A percentile compares a stretch with the other conserved stretches of the same genome.
Conservation (phyloP, 2,888 invertebrate genomes). For the Andrena chrysosceles region DNA sequence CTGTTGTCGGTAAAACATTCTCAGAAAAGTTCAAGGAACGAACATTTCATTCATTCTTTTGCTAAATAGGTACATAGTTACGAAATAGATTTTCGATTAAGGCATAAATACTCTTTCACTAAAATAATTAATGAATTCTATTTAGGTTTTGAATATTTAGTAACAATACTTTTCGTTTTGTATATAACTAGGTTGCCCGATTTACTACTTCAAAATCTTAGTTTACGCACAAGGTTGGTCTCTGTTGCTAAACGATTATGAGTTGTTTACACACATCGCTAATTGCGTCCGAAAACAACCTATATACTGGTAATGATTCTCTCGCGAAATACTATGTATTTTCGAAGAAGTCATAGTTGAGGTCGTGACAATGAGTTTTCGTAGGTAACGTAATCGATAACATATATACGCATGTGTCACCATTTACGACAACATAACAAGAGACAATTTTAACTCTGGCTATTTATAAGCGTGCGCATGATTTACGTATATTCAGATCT, state of each 20-base stretch:
- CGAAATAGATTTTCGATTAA: neutral
- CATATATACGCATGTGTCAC: neutral
- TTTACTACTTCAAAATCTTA: slow-evolving; percentile 61
- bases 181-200: slow-evolving; percentile 45
- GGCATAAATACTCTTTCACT: slow-evolving; percentile 9
- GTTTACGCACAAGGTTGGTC: slow-evolving; percentile 65
- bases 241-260: slow-evolving; percentile 15
- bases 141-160: slow-evolving; percentile 34
- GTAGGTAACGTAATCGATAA: slow-evolving; percentile 9
- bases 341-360: neutral
- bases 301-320: neutral
- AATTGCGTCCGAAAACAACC: neutral
- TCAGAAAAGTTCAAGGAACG: neutral
- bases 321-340: neutral
- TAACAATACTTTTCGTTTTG: slow-evolving; percentile 16
- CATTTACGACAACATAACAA: neutral
- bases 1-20: neutral
- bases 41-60: neutral
- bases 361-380: neutral
- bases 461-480: slow-evolving; percentile 13
- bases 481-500: slow-evolving; percentile 16
- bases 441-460: slow-evolving; percentile 29
- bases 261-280: neutral
- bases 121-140: neutral
- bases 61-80: neutral